These are phyloP conservation scores for Indicator indicator DNA, from an alignment of 2,113 vertebrate species.

Conservation along the genomic window DNA sequence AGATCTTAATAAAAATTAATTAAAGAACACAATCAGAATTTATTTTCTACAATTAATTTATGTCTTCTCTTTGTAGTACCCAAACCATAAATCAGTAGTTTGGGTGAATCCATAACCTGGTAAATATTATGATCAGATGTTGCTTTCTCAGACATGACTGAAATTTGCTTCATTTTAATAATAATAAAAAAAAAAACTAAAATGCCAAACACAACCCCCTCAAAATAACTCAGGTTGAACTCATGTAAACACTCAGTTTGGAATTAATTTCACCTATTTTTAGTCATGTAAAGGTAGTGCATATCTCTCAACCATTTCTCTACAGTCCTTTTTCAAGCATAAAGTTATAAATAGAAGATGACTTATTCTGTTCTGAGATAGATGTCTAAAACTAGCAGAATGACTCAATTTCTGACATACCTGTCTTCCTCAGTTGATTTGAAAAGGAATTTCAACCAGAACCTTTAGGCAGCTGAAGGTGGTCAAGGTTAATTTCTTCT, in stretches of 20 bases:
- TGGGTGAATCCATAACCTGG: neutral
- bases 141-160: neutral
- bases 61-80: neutral
- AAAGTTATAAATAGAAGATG: neutral
- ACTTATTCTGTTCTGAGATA: neutral
- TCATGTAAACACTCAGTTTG: neutral
- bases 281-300: neutral
- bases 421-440: neutral
- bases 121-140: neutral
- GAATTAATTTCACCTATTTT: neutral
- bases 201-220: fast-evolving
- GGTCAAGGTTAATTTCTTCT: neutral
- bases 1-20: neutral
- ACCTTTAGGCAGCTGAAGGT: neutral
- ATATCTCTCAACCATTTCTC: neutral
- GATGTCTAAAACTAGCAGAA: neutral
- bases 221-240: neutral
- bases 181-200: neutral
- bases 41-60: neutral
- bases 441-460: neutral
- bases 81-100: neutral
- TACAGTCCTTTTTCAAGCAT: neutral
- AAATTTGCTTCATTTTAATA: neutral
- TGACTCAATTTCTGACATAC: neutral
- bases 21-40: neutral